Percentiles rank a stretch among this genome's conserved stretches.
Evolutionary conservation across 1,140 invertebrate species (phyloP).

Genomic region (Magallana ariakensis): DNA sequence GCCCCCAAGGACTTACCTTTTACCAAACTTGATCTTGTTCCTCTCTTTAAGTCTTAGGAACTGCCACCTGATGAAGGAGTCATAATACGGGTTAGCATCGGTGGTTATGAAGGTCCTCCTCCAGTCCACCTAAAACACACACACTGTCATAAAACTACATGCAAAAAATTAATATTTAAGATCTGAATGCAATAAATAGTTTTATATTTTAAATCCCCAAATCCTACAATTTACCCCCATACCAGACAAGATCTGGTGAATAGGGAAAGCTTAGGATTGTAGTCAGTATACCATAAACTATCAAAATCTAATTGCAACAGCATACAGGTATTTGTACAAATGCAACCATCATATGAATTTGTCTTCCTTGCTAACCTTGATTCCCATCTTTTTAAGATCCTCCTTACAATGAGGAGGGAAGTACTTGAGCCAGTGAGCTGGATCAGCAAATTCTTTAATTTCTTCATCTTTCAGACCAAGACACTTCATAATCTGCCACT

Average conservation of each 20-base stretch:
- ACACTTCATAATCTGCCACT: slow-evolving; percentile 99
- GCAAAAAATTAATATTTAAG: not conserved
- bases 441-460: slow-evolving; percentile 95
- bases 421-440: slow-evolving; percentile 92
- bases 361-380: slow-evolving; percentile 85
- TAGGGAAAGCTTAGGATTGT: too few species aligned
- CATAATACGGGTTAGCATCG: slow-evolving; percentile 98
- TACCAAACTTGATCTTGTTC: slow-evolving; percentile 97
- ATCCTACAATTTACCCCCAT: too few species aligned
- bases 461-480: slow-evolving; percentile 92
- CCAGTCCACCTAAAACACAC: slow-evolving; percentile 92
- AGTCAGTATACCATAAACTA: too few species aligned
- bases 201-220: too few species aligned
- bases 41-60: slow-evolving; percentile 92
- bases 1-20: slow-evolving; percentile 82
- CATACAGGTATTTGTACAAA: too few species aligned
- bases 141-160: not conserved
- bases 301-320: too few species aligned
- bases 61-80: slow-evolving; percentile 99
- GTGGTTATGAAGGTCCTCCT: slow-evolving; percentile 98
- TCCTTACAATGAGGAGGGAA: slow-evolving; percentile 94
- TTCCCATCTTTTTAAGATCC: slow-evolving; percentile 93
- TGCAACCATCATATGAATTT: too few species aligned
- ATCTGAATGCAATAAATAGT: too few species aligned
- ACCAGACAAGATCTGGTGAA: too few species aligned